Evolutionary conservation across 1,140 invertebrate genomes (phyloP).

Genomic region (Apis mellifera): DNA sequence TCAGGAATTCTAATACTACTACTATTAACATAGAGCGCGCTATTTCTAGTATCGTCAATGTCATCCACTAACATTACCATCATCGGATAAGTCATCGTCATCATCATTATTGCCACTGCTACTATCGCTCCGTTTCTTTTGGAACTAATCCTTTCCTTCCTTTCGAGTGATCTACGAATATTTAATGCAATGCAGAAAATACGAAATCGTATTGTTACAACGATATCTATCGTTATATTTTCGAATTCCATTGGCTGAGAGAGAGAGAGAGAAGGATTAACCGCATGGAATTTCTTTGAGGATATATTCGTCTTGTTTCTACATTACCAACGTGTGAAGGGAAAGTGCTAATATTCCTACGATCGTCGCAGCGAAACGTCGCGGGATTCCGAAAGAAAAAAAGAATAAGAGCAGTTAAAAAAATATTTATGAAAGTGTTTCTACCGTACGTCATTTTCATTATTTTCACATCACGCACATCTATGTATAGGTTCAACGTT

Average conservation of each 20-base stretch:
- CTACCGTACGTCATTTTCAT: slow-evolving; percentile 7
- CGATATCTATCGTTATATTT: slow-evolving; percentile 55
- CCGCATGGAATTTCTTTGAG: slow-evolving; percentile 73
- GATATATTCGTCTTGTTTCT: slow-evolving; percentile 68
- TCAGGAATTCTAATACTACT: slow-evolving; percentile 6
- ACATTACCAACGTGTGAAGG: slow-evolving; percentile 64
- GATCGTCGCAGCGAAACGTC: slow-evolving; percentile 69
- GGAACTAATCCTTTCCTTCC: slow-evolving; percentile 29
- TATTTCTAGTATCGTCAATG: slow-evolving; percentile 20
- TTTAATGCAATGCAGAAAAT: slow-evolving; percentile 52
- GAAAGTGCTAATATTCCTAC: slow-evolving; percentile 63
- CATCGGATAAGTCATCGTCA: slow-evolving; percentile 19
- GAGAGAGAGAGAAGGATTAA: slow-evolving; percentile 70
- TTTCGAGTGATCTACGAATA: slow-evolving; percentile 55
- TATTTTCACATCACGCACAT: slow-evolving; percentile 22
- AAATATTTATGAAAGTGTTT: slow-evolving; percentile 44
- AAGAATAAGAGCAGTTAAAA: slow-evolving; percentile 55
- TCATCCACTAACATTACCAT: slow-evolving; percentile 9
- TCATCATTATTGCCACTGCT: slow-evolving; percentile 23
- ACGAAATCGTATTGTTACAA: slow-evolving; percentile 53
- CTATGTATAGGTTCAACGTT: slow-evolving; percentile 11
- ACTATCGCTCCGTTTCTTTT: slow-evolving; percentile 25
- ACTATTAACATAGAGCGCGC: background rate
- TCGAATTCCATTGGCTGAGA: slow-evolving; percentile 61
- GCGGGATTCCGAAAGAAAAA: slow-evolving; percentile 63